These are phyloP conservation scores for Hystrix cristata DNA, from an alignment of 2,113 vertebrate species.

Conservation along the genomic window DNA sequence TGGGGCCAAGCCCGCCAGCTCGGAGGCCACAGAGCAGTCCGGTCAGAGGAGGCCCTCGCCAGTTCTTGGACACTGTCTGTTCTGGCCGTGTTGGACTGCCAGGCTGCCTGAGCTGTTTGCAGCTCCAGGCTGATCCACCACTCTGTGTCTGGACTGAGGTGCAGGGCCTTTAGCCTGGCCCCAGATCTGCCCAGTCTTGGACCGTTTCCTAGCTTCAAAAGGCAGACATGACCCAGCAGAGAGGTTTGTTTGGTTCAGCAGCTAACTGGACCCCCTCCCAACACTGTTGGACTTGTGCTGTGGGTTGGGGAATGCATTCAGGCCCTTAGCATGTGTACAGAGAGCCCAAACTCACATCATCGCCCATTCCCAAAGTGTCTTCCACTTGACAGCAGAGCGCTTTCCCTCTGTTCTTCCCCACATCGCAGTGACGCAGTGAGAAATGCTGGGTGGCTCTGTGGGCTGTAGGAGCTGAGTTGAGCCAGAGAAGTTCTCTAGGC, in stretches of 20 bases:
- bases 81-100: not conserved
- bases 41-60: conserved; percentile 20
- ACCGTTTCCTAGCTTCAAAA: not conserved
- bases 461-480: accelerated
- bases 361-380: not conserved
- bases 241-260: not conserved
- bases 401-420: accelerated
- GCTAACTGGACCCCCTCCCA: not conserved
- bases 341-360: not conserved
- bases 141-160: conserved; percentile 1
- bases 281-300: not conserved
- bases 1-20: conserved; percentile 48
- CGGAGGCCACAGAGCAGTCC: conserved; percentile 39
- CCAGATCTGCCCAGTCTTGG: not conserved
- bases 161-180: not conserved
- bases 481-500: not conserved
- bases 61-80: not conserved
- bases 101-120: not conserved
- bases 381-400: not conserved
- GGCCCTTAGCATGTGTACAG: not conserved
- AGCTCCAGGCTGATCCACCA: not conserved
- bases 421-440: accelerated
- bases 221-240: conserved; percentile 11
- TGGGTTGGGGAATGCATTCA: not conserved
- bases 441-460: not conserved